phyloP scores from a whole-genome alignment of 2,888 invertebrate genomes.

The Drosophila phalerata region DNA sequence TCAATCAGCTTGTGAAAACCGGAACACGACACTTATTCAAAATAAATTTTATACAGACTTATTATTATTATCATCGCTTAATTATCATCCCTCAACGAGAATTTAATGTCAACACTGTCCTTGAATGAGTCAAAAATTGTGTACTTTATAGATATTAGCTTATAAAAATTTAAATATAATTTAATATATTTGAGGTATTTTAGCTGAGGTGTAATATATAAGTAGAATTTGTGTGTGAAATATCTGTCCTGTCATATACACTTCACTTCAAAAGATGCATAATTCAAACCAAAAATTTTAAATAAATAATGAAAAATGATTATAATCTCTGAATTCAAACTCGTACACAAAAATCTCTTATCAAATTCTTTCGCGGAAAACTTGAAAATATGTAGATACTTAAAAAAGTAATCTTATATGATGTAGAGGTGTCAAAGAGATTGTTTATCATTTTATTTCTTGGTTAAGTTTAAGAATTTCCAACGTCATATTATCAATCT shows the following conservation, averaged over 20 bases:
- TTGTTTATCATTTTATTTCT: not conserved
- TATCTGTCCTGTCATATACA: not conserved
- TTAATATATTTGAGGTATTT: too few relatives aligned
- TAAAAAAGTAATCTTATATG: not conserved
- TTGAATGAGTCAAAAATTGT: not conserved
- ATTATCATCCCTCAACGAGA: not conserved
- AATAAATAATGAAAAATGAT: not conserved
- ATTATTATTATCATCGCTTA: not conserved
- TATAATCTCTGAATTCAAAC: not conserved
- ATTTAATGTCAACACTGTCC: not conserved
- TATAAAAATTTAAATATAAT: too few relatives aligned
- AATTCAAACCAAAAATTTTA: not conserved
- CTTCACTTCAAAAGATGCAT: not conserved
- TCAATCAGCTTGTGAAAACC: constrained; percentile 38
- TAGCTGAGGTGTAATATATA: not conserved
- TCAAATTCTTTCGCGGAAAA: not conserved
- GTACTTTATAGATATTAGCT: not conserved
- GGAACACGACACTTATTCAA: constrained; percentile 27
- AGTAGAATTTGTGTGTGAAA: not conserved
- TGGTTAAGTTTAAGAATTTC: not conserved
- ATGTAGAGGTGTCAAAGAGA: not conserved
- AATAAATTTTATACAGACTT: constrained; percentile 22
- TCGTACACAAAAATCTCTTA: not conserved
- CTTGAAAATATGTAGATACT: not conserved
- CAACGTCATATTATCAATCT: not conserved